These are phyloP conservation scores for Hydraecia micacea DNA, from an alignment of 2,888 invertebrate genomes.

Conservation along the genomic window DNA sequence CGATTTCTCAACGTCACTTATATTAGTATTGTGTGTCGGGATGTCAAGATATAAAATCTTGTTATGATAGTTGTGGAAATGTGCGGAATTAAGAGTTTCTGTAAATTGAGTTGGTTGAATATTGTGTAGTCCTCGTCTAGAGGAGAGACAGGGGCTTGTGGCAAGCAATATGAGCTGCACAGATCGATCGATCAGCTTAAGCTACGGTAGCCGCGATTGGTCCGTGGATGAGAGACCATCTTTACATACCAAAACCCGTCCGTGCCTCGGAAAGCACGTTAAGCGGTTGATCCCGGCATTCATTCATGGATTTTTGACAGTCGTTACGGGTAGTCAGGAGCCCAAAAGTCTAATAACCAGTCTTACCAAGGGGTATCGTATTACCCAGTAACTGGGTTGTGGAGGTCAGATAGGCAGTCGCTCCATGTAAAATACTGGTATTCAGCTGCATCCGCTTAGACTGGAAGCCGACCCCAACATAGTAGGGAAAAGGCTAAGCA, in stretches of 20 bases:
- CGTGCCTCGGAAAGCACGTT: not conserved
- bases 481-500: too few species aligned
- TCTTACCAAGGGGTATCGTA: not conserved
- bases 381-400: not conserved
- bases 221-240: not conserved
- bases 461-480: too few species aligned
- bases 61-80: constrained; percentile 46
- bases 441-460: too few species aligned
- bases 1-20: constrained; percentile 57
- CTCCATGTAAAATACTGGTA: not conserved
- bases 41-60: constrained; percentile 48
- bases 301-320: not conserved
- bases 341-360: not conserved
- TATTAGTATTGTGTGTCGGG: constrained; percentile 52
- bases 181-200: not conserved
- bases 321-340: not conserved
- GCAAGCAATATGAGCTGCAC: not conserved
- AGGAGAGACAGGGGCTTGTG: not conserved
- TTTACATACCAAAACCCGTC: not conserved
- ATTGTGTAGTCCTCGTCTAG: not conserved
- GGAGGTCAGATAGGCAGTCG: not conserved
- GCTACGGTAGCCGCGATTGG: not conserved
- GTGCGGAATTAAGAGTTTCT: constrained; percentile 11
- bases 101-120: constrained; percentile 9
- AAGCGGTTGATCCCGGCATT: not conserved